phyloP scores from a whole-genome alignment of 2,797 vertebrate species.

The Aselliscus stoliczkanus region DNA sequence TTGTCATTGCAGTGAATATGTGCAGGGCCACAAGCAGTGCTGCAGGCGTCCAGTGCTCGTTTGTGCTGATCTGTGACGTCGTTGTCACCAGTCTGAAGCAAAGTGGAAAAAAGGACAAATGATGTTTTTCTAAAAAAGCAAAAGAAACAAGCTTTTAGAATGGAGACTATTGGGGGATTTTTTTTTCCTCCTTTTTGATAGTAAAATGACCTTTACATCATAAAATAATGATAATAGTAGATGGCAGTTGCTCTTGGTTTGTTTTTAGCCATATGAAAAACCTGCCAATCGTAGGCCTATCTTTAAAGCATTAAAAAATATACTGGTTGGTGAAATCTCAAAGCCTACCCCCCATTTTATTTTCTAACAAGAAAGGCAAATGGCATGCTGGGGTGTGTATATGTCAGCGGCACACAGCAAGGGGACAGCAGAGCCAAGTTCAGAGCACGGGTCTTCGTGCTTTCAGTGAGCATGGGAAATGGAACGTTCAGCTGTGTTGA shows the following conservation, averaged over 20 bases:
- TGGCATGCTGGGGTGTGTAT: no score
- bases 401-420: background rate
- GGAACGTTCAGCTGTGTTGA: background rate
- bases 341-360: background rate
- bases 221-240: background rate
- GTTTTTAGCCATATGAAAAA: background rate
- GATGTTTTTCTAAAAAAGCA: background rate
- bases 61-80: background rate
- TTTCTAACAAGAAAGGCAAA: background rate
- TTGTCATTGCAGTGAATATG: background rate
- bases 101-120: background rate
- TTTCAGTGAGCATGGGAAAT: background rate
- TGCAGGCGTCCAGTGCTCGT: rapidly evolving
- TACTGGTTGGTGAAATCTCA: background rate
- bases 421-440: background rate
- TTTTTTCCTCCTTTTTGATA: background rate
- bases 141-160: background rate
- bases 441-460: no score
- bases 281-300: background rate
- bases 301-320: background rate
- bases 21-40: background rate
- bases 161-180: background rate
- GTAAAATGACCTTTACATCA: background rate
- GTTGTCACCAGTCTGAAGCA: background rate
- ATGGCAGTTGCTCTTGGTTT: background rate